Evolutionary conservation across 2,888 invertebrate genomes (phyloP).

Genomic region (Catocala fraxini): DNA sequence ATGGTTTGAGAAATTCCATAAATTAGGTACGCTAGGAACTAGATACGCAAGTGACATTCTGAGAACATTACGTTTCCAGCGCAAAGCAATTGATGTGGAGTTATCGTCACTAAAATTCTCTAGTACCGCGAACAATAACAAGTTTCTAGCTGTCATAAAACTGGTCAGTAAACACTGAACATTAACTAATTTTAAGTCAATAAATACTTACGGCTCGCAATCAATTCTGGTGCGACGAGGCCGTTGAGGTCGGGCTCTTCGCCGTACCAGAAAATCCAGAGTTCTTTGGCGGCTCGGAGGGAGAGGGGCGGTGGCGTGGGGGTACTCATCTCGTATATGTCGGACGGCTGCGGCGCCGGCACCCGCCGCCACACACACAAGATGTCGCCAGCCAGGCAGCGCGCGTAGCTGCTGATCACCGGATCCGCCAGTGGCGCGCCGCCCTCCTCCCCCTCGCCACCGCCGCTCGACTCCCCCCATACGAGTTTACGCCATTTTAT

Average conservation of each 20-base stretch:
- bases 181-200: slow-evolving; percentile 1
- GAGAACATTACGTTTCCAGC: background rate
- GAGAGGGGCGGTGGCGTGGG: slow-evolving; percentile 91
- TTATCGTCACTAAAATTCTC: slow-evolving; percentile 5
- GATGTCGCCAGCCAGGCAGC: slow-evolving; percentile 97
- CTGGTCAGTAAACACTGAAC: slow-evolving; percentile 1
- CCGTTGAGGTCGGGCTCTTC: slow-evolving; percentile 97
- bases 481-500: slow-evolving; percentile 99
- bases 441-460: slow-evolving; percentile 82
- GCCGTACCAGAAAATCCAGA: slow-evolving; percentile 99
- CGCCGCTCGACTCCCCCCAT: slow-evolving; percentile 90
- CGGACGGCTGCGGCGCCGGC: slow-evolving; percentile 84
- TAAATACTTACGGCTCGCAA: slow-evolving; percentile 92
- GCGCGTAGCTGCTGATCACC: slow-evolving; percentile 95
- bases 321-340: slow-evolving; percentile 83
- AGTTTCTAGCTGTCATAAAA: slow-evolving; percentile 3
- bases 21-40: background rate
- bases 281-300: slow-evolving; percentile 96
- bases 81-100: slow-evolving; percentile 3
- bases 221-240: slow-evolving; percentile 94
- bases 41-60: background rate
- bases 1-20: background rate
- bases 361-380: slow-evolving; percentile 99
- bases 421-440: slow-evolving; percentile 95
- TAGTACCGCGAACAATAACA: slow-evolving; percentile 6